phyloP scores from a whole-genome alignment of 2,797 vertebrate genomes.

The Chrosomus eos region DNA sequence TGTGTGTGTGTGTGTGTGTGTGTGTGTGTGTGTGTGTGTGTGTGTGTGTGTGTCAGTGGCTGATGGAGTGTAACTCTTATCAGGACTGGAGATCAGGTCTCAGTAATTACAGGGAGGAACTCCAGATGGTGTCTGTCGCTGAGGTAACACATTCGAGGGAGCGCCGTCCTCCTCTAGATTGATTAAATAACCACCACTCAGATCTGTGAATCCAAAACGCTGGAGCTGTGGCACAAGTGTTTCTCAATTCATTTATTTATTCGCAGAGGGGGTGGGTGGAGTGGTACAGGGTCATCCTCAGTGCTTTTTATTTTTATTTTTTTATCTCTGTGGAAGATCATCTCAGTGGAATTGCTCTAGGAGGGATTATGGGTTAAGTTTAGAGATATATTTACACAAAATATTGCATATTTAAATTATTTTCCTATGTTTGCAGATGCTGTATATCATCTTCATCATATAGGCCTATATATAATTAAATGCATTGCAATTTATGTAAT shows the following conservation, averaged over 20 bases:
- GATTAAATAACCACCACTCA: constrained; percentile 45
- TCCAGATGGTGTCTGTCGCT: constrained; percentile 47
- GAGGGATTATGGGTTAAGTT: not conserved
- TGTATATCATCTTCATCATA: not conserved
- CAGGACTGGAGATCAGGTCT: constrained; percentile 36
- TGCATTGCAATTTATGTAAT: not conserved
- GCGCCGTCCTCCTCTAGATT: constrained; percentile 8
- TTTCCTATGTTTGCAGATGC: not conserved
- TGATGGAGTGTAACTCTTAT: constrained; percentile 30
- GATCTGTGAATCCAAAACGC: constrained; percentile 32
- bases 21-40: not conserved
- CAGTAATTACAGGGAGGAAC: constrained; percentile 42
- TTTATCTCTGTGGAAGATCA: not conserved
- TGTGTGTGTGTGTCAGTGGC: not conserved
- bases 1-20: constrained; percentile 25
- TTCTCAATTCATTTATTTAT: constrained; percentile 58
- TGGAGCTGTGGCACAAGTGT: constrained; percentile 49
- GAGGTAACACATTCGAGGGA: constrained; percentile 33
- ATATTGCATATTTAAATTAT: not conserved
- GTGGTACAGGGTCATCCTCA: not conserved
- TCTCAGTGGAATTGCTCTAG: not conserved
- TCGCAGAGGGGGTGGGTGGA: not conserved
- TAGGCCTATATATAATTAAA: too few species aligned
- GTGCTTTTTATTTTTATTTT: not conserved
- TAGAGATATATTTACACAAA: constrained; percentile 2